Evolutionary conservation across 2,113 vertebrate genomes (phyloP).

Genomic region (Dasyurus viverrinus): DNA sequence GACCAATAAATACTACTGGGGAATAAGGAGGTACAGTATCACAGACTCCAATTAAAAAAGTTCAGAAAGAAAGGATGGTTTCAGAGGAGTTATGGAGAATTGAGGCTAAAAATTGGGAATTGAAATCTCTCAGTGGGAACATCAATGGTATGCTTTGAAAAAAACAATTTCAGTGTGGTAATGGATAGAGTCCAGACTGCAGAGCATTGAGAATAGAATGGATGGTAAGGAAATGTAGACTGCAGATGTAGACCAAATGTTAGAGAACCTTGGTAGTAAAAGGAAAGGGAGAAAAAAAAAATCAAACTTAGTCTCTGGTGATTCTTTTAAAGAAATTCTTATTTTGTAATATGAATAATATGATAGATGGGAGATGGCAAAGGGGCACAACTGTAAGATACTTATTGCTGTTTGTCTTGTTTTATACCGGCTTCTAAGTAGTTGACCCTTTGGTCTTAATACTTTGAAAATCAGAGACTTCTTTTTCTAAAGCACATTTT

Average conservation of each 20-base stretch:
- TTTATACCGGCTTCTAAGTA: background rate
- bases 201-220: background rate
- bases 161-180: background rate
- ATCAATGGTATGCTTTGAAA: background rate
- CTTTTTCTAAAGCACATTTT: background rate
- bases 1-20: background rate
- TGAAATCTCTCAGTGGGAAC: background rate
- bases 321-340: background rate
- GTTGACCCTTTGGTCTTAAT: background rate
- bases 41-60: background rate
- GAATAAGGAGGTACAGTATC: background rate
- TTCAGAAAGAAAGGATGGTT: background rate
- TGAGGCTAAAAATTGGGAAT: background rate
- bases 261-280: background rate
- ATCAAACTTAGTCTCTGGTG: background rate
- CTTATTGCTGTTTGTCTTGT: background rate
- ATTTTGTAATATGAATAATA: background rate
- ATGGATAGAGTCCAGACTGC: background rate
- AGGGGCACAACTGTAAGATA: background rate
- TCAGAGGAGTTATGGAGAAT: background rate
- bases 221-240: background rate
- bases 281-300: background rate
- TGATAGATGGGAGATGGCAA: background rate
- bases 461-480: background rate
- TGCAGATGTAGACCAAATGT: background rate